These are phyloP conservation scores for Gymnopithys bicolor DNA, from an alignment of 2,797 vertebrate genomes.

Conservation along the genomic window DNA sequence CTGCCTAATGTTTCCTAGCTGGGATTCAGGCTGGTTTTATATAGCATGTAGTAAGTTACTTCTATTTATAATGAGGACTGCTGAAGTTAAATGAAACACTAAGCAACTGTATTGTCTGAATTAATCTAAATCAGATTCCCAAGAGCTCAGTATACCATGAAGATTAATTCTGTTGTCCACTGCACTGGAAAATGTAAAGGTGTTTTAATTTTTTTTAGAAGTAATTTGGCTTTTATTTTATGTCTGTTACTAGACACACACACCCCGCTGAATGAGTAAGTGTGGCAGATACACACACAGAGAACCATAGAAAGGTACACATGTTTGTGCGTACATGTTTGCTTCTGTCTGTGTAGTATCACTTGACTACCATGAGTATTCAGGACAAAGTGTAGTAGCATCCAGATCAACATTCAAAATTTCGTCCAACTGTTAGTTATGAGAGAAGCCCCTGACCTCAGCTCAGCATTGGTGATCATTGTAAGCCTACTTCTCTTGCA, in stretches of 20 bases:
- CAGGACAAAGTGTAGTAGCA: background rate
- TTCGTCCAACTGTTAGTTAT: background rate
- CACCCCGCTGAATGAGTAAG: background rate
- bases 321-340: background rate
- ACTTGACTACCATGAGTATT: background rate
- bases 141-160: background rate
- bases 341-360: background rate
- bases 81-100: background rate
- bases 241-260: background rate
- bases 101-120: background rate
- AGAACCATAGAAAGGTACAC: rapidly evolving
- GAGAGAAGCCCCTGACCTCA: background rate
- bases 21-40: background rate
- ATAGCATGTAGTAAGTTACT: background rate
- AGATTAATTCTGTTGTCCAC: background rate
- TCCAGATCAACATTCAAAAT: background rate
- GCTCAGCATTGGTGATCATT: background rate
- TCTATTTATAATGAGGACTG: background rate
- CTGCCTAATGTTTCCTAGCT: background rate
- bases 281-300: background rate
- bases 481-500: background rate
- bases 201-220: background rate
- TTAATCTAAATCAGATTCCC: background rate
- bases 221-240: background rate
- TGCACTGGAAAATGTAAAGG: background rate